Evolutionary conservation across 1,140 invertebrate species (phyloP), one percentile per base, ranked within the genome.

Genomic region (Triops longicaudatus): DNA sequence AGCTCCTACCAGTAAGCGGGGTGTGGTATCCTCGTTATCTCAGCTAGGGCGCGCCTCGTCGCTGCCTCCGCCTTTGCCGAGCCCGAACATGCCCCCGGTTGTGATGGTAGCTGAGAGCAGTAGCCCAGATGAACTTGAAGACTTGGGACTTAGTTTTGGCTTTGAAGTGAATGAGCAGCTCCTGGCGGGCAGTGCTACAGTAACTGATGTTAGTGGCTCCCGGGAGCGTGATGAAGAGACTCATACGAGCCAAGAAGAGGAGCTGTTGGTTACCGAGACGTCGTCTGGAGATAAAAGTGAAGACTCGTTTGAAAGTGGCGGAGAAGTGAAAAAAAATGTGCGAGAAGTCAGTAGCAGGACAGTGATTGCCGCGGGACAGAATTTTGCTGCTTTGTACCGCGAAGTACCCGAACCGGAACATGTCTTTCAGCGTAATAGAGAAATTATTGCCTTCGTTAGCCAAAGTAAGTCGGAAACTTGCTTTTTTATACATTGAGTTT

Each of bases 81-180:
- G 41, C 41, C 42, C 63, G 26, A 72, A 77, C 28, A 73, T 73
- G n/a, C 76, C 76, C 22, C 72, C 76, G 1, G 76, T 77, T 12
- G 76, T 77, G 14, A 77, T 77, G 31, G 42, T 77, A 41, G 76
- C 41, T 27, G 28, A 75, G 74, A 31, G 72, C 12, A 73, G 72
- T 42, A 44, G 27, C 6, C 28, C 72, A 11, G 28, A 26, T 27
- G 63, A 77, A 26, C n/a, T 77, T 3, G 76, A 77, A 72, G 76
- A 73, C 12, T 63, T 63, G 14, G 50, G 50, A 22, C 50, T 63
- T 17, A 77, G 72, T 26, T 77, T 77, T 73, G 76, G 76, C 10
- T 77, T 77, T 44, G 76, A 77, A 44, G 41, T 77, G 22, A 77
- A 77, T 41, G 71, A 77, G 44, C 76, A 77, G 76, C 76, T 77